Base-by-base conservation (phyloP, 2,113 vertebrate genomes). In the Saguinus midas region DNA sequence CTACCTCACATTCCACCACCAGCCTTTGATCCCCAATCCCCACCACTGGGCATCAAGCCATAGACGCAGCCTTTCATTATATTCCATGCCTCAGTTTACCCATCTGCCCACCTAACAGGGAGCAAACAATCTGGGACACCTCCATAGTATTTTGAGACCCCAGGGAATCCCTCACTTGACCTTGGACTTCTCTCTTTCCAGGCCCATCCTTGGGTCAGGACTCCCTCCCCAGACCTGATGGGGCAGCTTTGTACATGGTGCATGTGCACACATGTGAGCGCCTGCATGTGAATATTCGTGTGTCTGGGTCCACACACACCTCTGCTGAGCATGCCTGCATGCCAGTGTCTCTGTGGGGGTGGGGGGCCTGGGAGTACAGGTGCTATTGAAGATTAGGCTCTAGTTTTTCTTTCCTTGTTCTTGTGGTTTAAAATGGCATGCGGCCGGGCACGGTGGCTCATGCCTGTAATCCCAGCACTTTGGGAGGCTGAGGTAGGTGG, bases 391-490 rank as follows among this genome's bases (percentile, higher is more conserved):
- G 79, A 90, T 58, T 57, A 32, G 32, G 37, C 48, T 80, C 29
- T 8, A 3, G 8, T 29, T 40, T 61, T 61, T 73, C 32, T 93
- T 92, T 76, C 32, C 40, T 91, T 86, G 32, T 92, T 93, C 80
- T 52, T 32, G 11, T 68, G 75, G 52, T 94, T 94, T 93, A 95
- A 93, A 90, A 88, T 89, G 78, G 21, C 61, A 40, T 50, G 7
- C 89, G 58, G 58, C 58, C 10, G 4, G 25, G 25, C 11, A 10
- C 10, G 11, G 58, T 61, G 58, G 58, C 25, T 27, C 25, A 12
- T 1, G 58, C 58, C 25, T 61, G 25, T 61, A 61, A 61, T 61
- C 58, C 58, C 58, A 61, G 58, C 25, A 61, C 58, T 61, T 61
- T 10, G 58, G 25, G 58, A 61, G 25, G 25, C 58, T 11, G 58